phyloP scores from a whole-genome alignment of 2,888 invertebrate species.

The Petrolisthes manimaculis region DNA sequence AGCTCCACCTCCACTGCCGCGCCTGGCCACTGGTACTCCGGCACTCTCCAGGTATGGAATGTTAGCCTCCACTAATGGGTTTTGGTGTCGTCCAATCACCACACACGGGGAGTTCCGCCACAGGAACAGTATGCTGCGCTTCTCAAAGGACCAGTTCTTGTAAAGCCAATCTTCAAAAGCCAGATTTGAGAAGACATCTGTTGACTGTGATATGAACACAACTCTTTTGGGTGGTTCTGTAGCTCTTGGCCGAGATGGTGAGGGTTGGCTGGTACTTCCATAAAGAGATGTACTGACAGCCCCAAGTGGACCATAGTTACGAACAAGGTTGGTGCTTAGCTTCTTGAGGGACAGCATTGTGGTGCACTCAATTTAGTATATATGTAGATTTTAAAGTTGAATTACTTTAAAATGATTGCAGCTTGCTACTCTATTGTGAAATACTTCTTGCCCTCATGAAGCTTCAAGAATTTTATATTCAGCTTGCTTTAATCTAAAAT shows the following conservation, averaged over 20 bases:
- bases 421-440: too few species aligned
- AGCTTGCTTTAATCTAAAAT: too few species aligned
- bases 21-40: constrained; percentile 83
- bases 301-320: constrained; percentile 4
- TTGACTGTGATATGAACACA: constrained; percentile 91
- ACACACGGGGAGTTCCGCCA: constrained; percentile 96
- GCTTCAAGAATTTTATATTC: too few species aligned
- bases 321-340: constrained; percentile 9
- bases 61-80: constrained; percentile 94
- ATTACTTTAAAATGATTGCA: too few species aligned
- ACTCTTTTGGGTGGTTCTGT: constrained; percentile 75
- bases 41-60: constrained; percentile 77
- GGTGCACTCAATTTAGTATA: not conserved
- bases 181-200: constrained; percentile 90
- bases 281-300: not conserved
- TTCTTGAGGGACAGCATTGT: constrained; percentile 38
- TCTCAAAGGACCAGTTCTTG: constrained; percentile 84
- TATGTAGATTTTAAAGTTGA: too few species aligned
- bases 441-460: too few species aligned
- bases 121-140: constrained; percentile 87
- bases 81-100: constrained; percentile 96
- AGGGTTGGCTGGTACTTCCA: not conserved
- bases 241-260: not conserved
- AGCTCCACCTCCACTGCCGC: constrained; percentile 95
- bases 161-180: constrained; percentile 98